Evolutionary conservation across 2,888 invertebrate species (phyloP), one percentile per base, ranked within the genome.

Genomic region (Carterocephalus palaemon): DNA sequence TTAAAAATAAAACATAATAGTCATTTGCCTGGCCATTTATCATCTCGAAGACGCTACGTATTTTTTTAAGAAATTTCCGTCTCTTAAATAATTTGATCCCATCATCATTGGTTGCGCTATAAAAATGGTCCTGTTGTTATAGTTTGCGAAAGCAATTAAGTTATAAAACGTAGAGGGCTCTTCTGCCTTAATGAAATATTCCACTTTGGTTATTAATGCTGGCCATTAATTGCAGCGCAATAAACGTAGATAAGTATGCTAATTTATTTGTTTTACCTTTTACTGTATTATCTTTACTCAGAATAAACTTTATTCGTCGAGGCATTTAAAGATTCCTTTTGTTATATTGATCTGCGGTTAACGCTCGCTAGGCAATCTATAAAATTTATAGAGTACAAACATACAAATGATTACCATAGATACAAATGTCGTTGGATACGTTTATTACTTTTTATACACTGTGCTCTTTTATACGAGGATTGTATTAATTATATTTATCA

Each of bases 71-170:
- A 66, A 74, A 62, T 62, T 63, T 63, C 57, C 57, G 57, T 56
- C 53, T 61, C 47, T 51, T 58, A 60, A 63, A 67, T 73, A 71
- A 75, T 68, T 68, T 61, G 57, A 64, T 64, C 67, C 64, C 66
- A 64, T 59, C 59, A 56, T 64, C 69, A 65, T 70, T 67, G 67
- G 65, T 60, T 57, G 59, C 53, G 67, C 64, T 65, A 73, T 84
- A 85, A 84, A 82, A 84, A 80, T 67, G 72, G 74, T 70, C 67
- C 74, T 72, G 79, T 75, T 71, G 78, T 75, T 81, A 80, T 79
- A 81, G 75, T 82, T 84, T 79, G 80, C 83, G 67, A 81, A 71
- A 67, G 73, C 76, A 77, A 85, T 85, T 83, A 85, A 77, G 82
- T 73, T 75, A 76, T 85, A 79, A 85, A 85, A 76, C 70, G 78